Evolutionary conservation across 2,797 vertebrate genomes (phyloP).

Genomic region (Lacerta agilis): DNA sequence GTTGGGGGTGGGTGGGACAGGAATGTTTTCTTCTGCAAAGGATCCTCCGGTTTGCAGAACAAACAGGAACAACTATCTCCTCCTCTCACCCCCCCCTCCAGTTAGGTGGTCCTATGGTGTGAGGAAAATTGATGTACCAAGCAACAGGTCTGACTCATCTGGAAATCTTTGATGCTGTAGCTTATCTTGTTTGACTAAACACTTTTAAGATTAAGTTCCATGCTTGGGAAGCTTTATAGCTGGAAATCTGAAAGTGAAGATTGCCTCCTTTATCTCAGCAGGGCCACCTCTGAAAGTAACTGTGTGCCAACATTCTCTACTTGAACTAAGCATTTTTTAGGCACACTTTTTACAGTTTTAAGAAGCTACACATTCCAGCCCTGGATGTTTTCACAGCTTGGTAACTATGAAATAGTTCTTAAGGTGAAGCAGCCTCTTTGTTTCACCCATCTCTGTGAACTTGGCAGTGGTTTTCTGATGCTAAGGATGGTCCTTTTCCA

Average conservation of each 20-base stretch:
- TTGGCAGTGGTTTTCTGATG: background rate
- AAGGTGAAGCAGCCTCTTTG: background rate
- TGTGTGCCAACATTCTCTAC: background rate
- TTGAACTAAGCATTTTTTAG: background rate
- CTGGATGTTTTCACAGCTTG: background rate
- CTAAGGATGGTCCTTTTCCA: background rate
- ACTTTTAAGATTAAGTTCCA: background rate
- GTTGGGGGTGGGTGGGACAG: background rate
- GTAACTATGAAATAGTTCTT: background rate
- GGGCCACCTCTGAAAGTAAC: background rate
- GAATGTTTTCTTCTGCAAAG: background rate
- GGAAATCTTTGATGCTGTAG: background rate
- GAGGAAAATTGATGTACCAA: constrained; percentile 14
- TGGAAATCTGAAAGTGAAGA: background rate
- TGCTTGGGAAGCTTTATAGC: background rate
- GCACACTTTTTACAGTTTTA: background rate
- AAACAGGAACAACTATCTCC: background rate
- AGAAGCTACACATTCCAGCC: background rate
- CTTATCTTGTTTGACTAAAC: background rate
- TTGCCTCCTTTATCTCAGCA: background rate
- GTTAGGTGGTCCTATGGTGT: background rate
- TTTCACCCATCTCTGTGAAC: background rate
- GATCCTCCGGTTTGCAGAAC: background rate
- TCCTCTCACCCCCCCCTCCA: background rate
- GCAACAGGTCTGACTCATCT: background rate